Percentiles rank a stretch among this genome's conserved stretches.
Conservation (phyloP, 2,797 vertebrate genomes). For the Hemitrygon akajei region DNA sequence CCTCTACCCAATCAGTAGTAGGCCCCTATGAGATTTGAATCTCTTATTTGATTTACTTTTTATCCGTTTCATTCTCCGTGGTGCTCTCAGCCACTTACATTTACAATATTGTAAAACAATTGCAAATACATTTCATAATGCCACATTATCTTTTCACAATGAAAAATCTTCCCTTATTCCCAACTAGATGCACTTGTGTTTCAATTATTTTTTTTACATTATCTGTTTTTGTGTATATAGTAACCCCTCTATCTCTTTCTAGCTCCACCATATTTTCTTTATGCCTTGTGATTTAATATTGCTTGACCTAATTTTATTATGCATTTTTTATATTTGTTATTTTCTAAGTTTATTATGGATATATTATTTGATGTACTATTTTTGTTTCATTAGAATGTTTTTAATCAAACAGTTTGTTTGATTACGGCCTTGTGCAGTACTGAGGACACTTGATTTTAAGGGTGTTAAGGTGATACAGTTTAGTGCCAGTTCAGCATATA, state of each 20-base stretch:
- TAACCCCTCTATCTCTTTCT: not conserved
- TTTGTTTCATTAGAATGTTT: not conserved
- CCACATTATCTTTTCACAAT: not conserved
- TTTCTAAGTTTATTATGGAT: not conserved
- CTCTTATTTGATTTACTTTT: no score
- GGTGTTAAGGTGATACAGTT: no score
- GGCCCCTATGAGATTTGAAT: no score
- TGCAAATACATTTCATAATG: not conserved
- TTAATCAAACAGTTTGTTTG: not conserved
- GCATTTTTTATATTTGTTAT: not conserved
- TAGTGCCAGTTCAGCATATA: no score
- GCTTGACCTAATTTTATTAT: not conserved
- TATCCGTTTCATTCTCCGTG: no score
- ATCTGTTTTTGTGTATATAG: not conserved
- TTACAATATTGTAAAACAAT: not conserved
- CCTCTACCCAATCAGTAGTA: no score
- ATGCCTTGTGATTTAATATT: not conserved
- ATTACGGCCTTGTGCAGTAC: no score
- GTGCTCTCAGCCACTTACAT: not conserved
- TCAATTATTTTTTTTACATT: not conserved
- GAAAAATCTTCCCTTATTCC: not conserved
- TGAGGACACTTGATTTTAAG: no score
- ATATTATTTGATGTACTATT: not conserved
- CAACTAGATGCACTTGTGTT: not conserved
- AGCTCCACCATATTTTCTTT: not conserved